Evolutionary conservation across 2,113 vertebrate species (phyloP).

Genomic region (Fregata magnificens): DNA sequence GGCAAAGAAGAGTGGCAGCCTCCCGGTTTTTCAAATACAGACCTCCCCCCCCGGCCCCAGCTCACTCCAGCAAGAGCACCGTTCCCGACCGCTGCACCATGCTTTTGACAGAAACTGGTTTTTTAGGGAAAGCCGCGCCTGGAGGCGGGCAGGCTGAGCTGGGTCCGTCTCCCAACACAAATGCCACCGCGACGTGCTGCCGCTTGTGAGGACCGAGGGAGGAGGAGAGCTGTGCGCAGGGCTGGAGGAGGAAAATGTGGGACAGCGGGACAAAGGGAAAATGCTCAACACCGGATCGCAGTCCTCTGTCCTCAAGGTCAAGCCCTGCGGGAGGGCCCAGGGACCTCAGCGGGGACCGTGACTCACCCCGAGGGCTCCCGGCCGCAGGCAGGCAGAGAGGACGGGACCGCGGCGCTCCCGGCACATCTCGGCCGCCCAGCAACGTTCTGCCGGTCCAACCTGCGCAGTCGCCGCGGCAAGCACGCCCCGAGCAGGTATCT

Average conservation of each 20-base stretch:
- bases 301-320: not conserved
- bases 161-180: not conserved
- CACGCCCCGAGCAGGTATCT: fast-evolving
- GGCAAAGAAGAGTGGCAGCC: not conserved
- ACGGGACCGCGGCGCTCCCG: fast-evolving
- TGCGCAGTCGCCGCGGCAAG: fast-evolving
- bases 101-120: not conserved
- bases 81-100: fast-evolving
- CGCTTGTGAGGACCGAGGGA: fast-evolving
- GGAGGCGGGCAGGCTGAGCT: fast-evolving
- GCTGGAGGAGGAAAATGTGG: not conserved
- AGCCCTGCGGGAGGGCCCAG: not conserved
- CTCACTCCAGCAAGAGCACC: not conserved
- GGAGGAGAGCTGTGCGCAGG: fast-evolving
- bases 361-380: not conserved
- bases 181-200: fast-evolving
- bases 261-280: not conserved
- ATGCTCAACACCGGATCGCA: fast-evolving
- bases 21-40: not conserved
- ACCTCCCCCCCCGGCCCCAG: no score
- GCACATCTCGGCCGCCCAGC: not conserved
- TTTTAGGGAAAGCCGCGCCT: not conserved
- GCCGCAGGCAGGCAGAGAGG: not conserved
- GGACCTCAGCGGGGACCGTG: fast-evolving
- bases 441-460: not conserved